Base-by-base conservation (phyloP, 2,113 vertebrate species). In the Anguilla rostrata region DNA sequence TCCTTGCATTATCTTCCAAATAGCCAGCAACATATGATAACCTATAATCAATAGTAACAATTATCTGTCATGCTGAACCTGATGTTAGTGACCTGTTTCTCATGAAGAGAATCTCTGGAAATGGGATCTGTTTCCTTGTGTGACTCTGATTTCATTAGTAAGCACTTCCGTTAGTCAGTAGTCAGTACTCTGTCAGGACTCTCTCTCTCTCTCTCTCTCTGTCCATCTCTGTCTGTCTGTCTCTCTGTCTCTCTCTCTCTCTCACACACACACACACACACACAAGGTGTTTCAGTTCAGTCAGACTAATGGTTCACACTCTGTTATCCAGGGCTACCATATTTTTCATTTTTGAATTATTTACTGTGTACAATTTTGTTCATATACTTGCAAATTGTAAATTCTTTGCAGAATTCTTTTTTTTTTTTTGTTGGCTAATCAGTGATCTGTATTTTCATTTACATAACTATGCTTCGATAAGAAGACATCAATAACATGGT, bases 31-130 rank as follows among this genome's bases (percentile, higher is more conserved):
- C 94, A 94, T 93, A 95, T 94, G 94, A 96, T 95, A 96, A 96
- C 95, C 95, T 96, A 96, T 96, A 96, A 96, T 96, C 95, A 95
- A 96, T 96, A 96, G 94, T 90, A 91, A 91, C 95, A 96, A 96
- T 96, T 96, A 96, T 89, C 88, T 95, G 94, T 95, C 95, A 94
- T 94, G 89, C 90, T 88, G 92, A 90, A 93, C 92, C 94, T 93
- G 88, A 90, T 93, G 94, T 94, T 94, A 90, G 84, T 95, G 95
- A 96, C 95, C 95, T 91, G 94, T 90, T 92, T 91, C 93, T 92
- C 91, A 88, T 92, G 92, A 89, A 94, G 92, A 93, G 93, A 94
- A 92, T 90, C 93, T 95, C 88, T 88, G 88, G 95, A 96, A 95
- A 96, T 94, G 92, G 89, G 95, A 95, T 96, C 93, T 94, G 93